These are phyloP conservation scores for Lithosia quadra DNA, from an alignment of 2,888 invertebrate species.

Conservation along the genomic window DNA sequence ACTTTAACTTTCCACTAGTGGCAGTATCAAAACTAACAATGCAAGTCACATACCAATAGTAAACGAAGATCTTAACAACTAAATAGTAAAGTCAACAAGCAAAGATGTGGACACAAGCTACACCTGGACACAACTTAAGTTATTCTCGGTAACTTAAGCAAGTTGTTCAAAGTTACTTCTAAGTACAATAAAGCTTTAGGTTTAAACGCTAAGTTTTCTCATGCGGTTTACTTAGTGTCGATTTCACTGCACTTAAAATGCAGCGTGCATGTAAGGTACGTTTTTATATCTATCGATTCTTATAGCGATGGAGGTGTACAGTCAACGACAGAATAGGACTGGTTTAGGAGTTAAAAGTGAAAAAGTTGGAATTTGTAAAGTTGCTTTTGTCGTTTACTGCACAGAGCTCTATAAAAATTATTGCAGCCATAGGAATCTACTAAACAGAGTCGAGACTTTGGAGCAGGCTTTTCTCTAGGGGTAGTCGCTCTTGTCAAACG, in stretches of 20 bases:
- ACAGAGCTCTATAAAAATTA: no score
- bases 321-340: no score
- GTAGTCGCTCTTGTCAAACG: no score
- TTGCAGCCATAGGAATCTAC: no score
- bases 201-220: constrained; percentile 18
- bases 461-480: no score
- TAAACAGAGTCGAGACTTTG: no score
- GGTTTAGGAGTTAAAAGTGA: no score
- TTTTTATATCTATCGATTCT: neutral
- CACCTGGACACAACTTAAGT: neutral
- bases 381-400: no score
- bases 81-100: neutral
- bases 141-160: constrained; percentile 25
- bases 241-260: neutral
- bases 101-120: constrained; percentile 5
- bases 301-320: neutral
- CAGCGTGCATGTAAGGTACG: neutral
- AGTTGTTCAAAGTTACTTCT: constrained; percentile 43
- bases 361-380: no score
- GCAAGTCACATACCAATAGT: neutral
- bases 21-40: neutral
- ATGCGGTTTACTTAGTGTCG: constrained; percentile 14
- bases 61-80: neutral
- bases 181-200: constrained; percentile 35
- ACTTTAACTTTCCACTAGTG: no score